Evolutionary conservation across 2,113 vertebrate genomes (phyloP).

Genomic region (rabbit (Oryctolagus cuniculus)): mOryCun1.1 NC_091433.1:197413001-197413500

Average conservation of each 20-base stretch:
- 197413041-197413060: neutral
- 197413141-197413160: no score
- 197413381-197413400: neutral
- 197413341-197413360: neutral
- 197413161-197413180: no score
- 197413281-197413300: neutral
- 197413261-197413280: neutral
- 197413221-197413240: no score
- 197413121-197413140: no score
- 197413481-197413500: no score
- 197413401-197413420: neutral
- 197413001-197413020: neutral
- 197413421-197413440: neutral
- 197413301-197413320: no score
- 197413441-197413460: neutral
- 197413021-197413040: no score
- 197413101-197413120: no score
- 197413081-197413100: neutral
- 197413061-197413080: neutral
- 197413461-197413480: no score
- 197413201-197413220: neutral
- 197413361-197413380: neutral
- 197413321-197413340: neutral
- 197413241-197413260: neutral
- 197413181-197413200: neutral